Percentiles rank a stretch among this genome's conserved stretches.
Evolutionary conservation across 2,888 invertebrate genomes (phyloP).

Genomic region (Himalopsyche tibetana): DNA sequence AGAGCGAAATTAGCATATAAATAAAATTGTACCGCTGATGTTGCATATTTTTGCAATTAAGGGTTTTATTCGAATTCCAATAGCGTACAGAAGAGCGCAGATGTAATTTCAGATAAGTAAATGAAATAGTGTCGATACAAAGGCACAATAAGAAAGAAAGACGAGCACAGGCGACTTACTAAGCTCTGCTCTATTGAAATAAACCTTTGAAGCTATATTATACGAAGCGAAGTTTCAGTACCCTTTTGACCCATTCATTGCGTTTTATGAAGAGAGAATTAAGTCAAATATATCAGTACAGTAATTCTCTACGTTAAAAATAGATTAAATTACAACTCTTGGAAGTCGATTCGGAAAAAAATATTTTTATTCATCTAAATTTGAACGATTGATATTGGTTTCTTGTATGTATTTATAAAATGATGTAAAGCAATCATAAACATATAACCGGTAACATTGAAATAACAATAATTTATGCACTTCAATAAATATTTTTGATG

Average conservation of each 20-base stretch:
- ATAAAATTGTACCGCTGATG: constrained; percentile 18
- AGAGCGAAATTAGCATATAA: constrained; percentile 3
- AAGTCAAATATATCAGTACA: neutral
- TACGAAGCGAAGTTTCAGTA: neutral
- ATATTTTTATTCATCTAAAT: too few species aligned
- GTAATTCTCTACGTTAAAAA: neutral
- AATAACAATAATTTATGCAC: too few species aligned
- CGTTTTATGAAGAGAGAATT: neutral
- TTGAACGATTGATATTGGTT: too few species aligned
- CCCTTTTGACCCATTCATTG: constrained; percentile 21
- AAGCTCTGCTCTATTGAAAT: constrained; percentile 32
- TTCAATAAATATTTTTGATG: too few species aligned
- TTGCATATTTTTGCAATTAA: constrained; percentile 50
- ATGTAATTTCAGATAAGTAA: constrained; percentile 58
- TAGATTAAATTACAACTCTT: too few species aligned
- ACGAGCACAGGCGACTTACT: constrained; percentile 37
- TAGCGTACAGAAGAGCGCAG: constrained; percentile 47
- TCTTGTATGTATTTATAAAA: too few species aligned
- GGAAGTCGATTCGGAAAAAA: too few species aligned
- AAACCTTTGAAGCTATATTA: neutral
- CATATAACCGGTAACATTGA: too few species aligned
- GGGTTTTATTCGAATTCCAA: constrained; percentile 48
- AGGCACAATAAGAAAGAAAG: constrained; percentile 44
- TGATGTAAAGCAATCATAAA: too few species aligned
- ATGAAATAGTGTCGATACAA: constrained; percentile 53